Percentiles rank a stretch among this genome's conserved stretches.
Evolutionary conservation across 2,797 vertebrate genomes (phyloP).

Genomic region (Brotula barbata): DNA sequence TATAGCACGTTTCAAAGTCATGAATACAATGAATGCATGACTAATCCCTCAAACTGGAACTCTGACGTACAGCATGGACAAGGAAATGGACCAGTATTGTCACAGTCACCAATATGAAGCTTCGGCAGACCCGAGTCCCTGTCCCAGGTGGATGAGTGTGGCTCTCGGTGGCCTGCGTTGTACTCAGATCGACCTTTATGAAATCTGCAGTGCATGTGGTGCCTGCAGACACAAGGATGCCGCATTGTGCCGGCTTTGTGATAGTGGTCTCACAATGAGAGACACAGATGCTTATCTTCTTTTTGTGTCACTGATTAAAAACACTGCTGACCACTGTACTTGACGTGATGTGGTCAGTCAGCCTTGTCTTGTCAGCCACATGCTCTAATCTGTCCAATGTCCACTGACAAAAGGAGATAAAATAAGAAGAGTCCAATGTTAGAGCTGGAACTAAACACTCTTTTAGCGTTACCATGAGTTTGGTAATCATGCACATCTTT

Average conservation of each 20-base stretch:
- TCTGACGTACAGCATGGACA: not conserved
- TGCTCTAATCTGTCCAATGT: slow-evolving; percentile 18
- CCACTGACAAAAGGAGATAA: slow-evolving; percentile 14
- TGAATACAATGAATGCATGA: not conserved
- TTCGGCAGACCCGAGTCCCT: too few relatives aligned
- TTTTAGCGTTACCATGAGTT: too few relatives aligned
- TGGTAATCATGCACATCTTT: too few relatives aligned
- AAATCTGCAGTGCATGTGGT: slow-evolving; percentile 56
- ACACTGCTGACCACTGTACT: slow-evolving; percentile 21
- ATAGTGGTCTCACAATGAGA: slow-evolving; percentile 21
- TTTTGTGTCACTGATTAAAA: slow-evolving; percentile 38
- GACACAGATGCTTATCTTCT: slow-evolving; percentile 28
- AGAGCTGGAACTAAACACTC: not conserved
- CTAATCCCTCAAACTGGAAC: not conserved
- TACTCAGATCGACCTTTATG: slow-evolving; percentile 26
- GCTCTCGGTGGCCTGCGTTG: not conserved
- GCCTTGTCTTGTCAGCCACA: slow-evolving; percentile 1
- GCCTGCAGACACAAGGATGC: slow-evolving; percentile 45
- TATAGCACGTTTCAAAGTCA: slow-evolving; percentile 8
- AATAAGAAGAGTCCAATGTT: not conserved
- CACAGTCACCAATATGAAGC: too few relatives aligned
- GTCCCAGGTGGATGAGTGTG: slow-evolving; percentile 8
- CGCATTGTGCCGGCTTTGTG: slow-evolving; percentile 47
- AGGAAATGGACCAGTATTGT: not conserved
- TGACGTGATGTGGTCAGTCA: slow-evolving; percentile 31